These are phyloP conservation scores for Anhinga anhinga DNA, from an alignment of 2,113 vertebrate species.

Conservation along the genomic window DNA sequence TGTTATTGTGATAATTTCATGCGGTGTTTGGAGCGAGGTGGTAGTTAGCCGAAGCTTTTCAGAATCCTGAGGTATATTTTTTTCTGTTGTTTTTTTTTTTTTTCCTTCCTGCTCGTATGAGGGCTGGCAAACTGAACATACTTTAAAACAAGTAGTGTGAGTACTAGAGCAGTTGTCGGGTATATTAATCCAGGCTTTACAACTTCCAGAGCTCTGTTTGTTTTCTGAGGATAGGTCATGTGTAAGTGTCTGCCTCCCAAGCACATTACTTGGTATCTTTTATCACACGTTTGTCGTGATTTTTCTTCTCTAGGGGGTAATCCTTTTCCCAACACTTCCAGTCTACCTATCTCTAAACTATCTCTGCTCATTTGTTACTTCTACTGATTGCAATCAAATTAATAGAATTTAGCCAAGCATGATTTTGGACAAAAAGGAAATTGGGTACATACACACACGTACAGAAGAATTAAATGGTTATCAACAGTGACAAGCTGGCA, in stretches of 20 bases:
- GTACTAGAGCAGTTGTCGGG: neutral
- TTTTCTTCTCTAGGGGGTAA: neutral
- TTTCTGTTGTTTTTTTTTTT: neutral
- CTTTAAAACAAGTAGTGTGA: neutral
- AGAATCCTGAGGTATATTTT: neutral
- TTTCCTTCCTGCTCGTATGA: neutral
- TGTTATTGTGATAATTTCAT: neutral
- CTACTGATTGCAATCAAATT: neutral
- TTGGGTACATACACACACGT: accelerated
- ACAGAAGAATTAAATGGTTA: neutral
- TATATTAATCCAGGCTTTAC: neutral
- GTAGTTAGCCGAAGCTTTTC: neutral
- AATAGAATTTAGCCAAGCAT: neutral
- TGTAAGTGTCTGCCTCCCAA: neutral
- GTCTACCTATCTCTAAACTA: neutral
- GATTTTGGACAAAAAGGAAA: neutral
- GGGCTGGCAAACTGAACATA: neutral
- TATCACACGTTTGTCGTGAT: accelerated
- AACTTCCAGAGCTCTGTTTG: neutral
- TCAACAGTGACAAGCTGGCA: neutral
- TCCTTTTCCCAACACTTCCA: neutral
- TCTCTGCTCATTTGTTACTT: neutral
- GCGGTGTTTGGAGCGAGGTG: neutral
- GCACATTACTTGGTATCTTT: neutral
- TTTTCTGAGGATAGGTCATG: neutral